Evolutionary conservation across 1,140 invertebrate genomes (phyloP).

Genomic region (Xylocopa sonorina): DNA sequence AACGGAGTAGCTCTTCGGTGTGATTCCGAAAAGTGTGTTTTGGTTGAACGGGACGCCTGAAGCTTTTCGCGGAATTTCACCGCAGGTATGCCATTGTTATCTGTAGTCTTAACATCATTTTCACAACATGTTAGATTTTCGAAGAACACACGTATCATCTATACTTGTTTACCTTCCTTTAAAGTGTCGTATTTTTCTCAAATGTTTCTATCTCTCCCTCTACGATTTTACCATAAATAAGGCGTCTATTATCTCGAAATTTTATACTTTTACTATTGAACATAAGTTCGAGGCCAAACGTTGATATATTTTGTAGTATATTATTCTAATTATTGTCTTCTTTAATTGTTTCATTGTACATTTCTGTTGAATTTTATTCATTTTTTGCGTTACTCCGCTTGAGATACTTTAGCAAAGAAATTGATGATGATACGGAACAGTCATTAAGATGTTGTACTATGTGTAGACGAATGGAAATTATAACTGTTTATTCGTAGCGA

Average conservation of each 20-base stretch:
- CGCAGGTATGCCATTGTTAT: conserved; percentile 7
- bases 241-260: too few relatives aligned
- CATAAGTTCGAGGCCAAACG: neutral
- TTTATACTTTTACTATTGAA: neutral
- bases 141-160: neutral
- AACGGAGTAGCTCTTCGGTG: neutral
- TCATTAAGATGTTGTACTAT: neutral
- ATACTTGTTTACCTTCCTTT: too few relatives aligned
- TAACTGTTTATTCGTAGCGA: neutral
- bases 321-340: neutral
- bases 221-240: too few relatives aligned
- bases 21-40: neutral
- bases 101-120: neutral
- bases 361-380: neutral
- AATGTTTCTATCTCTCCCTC: too few relatives aligned
- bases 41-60: neutral
- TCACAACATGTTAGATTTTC: neutral
- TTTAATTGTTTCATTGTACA: neutral
- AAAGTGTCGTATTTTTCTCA: too few relatives aligned
- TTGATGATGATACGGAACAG: neutral
- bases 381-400: neutral
- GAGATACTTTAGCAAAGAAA: neutral
- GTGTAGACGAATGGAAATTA: neutral
- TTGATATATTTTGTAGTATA: too few relatives aligned
- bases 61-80: neutral